Evolutionary conservation across 2,113 vertebrate species (phyloP).

Genomic region (Dicaeum eximium): DNA sequence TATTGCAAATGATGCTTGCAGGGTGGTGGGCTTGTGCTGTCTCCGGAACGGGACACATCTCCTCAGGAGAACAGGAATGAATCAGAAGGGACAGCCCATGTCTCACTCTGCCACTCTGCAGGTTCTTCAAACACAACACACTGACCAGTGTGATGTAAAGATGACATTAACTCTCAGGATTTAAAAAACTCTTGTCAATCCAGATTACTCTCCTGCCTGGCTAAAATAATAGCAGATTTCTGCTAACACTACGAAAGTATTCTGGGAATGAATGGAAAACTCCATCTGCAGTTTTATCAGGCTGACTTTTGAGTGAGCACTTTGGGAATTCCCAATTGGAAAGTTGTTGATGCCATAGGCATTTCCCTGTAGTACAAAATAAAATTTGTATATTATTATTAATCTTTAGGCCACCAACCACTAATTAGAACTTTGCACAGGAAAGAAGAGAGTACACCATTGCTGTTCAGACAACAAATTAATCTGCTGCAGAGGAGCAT

Average conservation of each 20-base stretch:
- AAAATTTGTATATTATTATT: not conserved
- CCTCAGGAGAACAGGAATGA: not conserved
- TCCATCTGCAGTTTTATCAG: not conserved
- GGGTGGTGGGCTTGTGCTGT: not conserved
- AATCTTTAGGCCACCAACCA: not conserved
- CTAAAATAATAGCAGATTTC: not conserved
- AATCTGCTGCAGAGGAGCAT: not conserved
- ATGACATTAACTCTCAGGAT: not conserved
- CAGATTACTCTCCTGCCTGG: not conserved
- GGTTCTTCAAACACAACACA: not conserved
- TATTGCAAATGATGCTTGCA: not conserved
- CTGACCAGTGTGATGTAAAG: not conserved
- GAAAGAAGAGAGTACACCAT: not conserved
- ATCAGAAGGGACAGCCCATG: not conserved
- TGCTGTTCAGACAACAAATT: not conserved
- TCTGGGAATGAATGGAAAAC: not conserved
- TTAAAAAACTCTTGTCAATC: not conserved
- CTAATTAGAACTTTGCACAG: not conserved
- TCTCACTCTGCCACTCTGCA: not conserved
- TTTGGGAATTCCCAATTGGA: not conserved
- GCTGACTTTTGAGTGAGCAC: not conserved
- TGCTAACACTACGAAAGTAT: not conserved
- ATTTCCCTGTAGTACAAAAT: not conserved
- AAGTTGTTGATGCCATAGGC: not conserved
- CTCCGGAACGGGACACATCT: not conserved